Evolutionary conservation across 2,888 invertebrate genomes (phyloP), one percentile per base, ranked within the genome.

Genomic region (Drosophila flavopinicola): DNA sequence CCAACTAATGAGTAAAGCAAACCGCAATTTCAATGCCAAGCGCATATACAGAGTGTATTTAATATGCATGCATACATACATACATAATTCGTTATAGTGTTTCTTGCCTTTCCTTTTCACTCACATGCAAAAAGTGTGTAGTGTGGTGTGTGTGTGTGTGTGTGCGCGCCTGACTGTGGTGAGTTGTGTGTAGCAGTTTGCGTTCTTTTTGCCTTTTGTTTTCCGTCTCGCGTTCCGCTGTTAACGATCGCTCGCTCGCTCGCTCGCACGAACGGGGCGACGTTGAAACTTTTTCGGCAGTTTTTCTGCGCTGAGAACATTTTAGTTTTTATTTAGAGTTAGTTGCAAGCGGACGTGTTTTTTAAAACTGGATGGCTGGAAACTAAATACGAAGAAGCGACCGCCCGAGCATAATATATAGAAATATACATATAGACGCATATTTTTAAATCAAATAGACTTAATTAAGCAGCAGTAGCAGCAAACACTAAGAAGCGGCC

Each of bases 331-430:
- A 88, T 88, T 88, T 87, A 90, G 90, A 89, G 87, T 79, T 90
- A 90, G 88, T 85, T 78, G 85, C 86, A 85, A 88, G 88, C 88
- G 88, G 90, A 90, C 88, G 90, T 88, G 87, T 85, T 82, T 88
- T 75, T 53, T 69, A 68, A 42, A 79, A 88, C 90, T 90, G 90
- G 90, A 90, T 90, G 90, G 91, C 90, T 90, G 90, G 90, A 90
- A 87, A 82, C 75, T 77, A 75, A 78, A 67, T 66, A 72, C 68
- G 76, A 70, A 77, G 52, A 78, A 77, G 69, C 76, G 67, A 69
- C 71, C 75, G 71, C 71, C 66, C 58, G 72, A 72, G 73, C 69
- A 74, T 44, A 70, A 66, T 58, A 65, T 47, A n/a, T n/a, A n/a
- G n/a, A 66, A 51, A 64, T 66, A 68, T 72, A 74, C 44, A 86